These are phyloP conservation scores for Cephus cinctus DNA, from an alignment of 1,140 invertebrate species.

Conservation along the genomic window DNA sequence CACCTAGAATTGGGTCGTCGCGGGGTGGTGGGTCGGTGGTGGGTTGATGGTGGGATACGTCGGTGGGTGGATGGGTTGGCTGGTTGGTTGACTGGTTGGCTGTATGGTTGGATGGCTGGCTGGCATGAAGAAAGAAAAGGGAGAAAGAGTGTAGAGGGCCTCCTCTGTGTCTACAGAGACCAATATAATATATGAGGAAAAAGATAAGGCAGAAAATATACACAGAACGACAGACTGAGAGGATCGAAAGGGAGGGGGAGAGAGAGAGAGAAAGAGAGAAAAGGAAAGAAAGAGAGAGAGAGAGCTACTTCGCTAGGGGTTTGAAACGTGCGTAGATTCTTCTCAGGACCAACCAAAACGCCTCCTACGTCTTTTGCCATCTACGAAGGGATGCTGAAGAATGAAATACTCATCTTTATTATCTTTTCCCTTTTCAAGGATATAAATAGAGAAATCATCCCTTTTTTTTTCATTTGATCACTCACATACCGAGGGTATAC, in stretches of 20 bases:
- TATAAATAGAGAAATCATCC: neutral
- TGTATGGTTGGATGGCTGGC: neutral
- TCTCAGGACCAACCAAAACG: too few species aligned
- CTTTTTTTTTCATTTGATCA: neutral
- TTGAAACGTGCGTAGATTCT: too few species aligned
- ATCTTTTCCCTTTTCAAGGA: too few species aligned
- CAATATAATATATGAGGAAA: slow-evolving; percentile 27
- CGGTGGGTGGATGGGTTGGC: too few species aligned
- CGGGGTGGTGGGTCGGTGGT: slow-evolving; percentile 10
- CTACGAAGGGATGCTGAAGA: too few species aligned
- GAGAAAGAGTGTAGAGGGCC: neutral
- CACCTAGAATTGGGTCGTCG: slow-evolving; percentile 31
- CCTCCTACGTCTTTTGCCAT: too few species aligned
- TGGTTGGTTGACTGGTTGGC: too few species aligned
- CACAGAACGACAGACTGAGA: neutral
- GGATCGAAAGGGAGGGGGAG: neutral
- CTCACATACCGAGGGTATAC: neutral
- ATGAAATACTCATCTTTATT: too few species aligned
- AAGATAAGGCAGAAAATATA: slow-evolving; percentile 18
- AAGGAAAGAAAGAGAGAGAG: too few species aligned
- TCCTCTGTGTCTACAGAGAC: slow-evolving; percentile 21
- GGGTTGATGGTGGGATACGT: too few species aligned
- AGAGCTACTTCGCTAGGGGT: too few species aligned
- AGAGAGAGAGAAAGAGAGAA: too few species aligned
- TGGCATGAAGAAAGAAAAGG: neutral